Conservation (phyloP, 64 coral and sea anemone species). For the Montipora efflorescens region DNA sequence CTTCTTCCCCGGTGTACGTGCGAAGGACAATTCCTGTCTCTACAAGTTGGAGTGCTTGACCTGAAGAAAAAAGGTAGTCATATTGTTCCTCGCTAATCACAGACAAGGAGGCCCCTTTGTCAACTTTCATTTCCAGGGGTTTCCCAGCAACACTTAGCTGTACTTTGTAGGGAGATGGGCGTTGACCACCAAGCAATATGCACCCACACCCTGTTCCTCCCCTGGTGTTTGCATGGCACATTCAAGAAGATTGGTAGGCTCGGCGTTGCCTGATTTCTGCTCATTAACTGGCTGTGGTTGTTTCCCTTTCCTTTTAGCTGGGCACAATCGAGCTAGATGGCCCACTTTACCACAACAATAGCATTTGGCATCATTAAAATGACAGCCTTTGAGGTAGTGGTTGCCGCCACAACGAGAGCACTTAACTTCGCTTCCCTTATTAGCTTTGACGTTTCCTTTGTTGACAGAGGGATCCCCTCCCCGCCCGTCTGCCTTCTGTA, state of each 20-base stretch:
- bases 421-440: not conserved
- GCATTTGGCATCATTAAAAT: slow-evolving; percentile 14
- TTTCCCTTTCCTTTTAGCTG: not conserved
- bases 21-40: not conserved
- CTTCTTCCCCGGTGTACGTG: not conserved
- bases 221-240: slow-evolving; percentile 10
- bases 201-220: not conserved
- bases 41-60: not conserved
- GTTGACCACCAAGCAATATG: not conserved
- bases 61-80: not conserved
- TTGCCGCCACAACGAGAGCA: not conserved
- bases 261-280: slow-evolving; percentile 2
- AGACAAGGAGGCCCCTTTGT: not conserved
- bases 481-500: not conserved
- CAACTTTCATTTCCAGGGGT: not conserved
- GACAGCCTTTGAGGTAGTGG: not conserved
- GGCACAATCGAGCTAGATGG: not conserved
- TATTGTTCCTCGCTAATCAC: not conserved
- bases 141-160: not conserved
- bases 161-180: slow-evolving; percentile 1
- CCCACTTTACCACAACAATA: slow-evolving; percentile 18
- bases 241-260: not conserved
- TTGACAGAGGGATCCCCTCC: not conserved
- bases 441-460: not conserved
- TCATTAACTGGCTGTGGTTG: slow-evolving; percentile 7